Percentiles rank a stretch among this genome's conserved stretches.
phyloP scores from a whole-genome alignment of 2,113 vertebrate species.

The Elanus axillaris region DNA sequence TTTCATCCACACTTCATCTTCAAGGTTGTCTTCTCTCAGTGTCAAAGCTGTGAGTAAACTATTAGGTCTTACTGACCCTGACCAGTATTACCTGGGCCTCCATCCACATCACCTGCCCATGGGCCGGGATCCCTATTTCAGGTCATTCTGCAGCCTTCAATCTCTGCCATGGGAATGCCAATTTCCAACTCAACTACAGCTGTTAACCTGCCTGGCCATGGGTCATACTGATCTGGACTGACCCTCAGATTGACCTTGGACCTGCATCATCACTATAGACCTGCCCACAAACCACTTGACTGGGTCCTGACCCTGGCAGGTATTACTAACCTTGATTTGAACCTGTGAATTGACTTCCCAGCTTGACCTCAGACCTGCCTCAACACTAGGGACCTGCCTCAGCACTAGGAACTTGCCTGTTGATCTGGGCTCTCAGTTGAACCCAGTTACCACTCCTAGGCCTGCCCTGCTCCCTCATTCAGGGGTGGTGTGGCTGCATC shows the following conservation, averaged over 20 bases:
- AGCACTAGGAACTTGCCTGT: neutral
- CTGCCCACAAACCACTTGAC: neutral
- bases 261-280: neutral
- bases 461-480: neutral
- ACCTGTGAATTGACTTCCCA: neutral
- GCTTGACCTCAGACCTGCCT: neutral
- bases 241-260: neutral
- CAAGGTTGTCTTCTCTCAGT: neutral
- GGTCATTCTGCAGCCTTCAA: neutral
- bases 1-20: neutral
- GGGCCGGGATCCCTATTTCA: neutral
- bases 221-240: neutral
- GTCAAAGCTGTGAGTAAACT: neutral
- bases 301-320: neutral
- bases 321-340: neutral
- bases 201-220: neutral
- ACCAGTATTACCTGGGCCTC: neutral
- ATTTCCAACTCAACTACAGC: neutral
- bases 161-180: neutral
- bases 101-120: neutral
- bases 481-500: accelerated
- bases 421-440: neutral
- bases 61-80: neutral
- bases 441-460: neutral
- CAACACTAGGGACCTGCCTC: neutral